Base-by-base conservation (phyloP, 2,888 invertebrate species). In the Chymomyza caudatula region DNA sequence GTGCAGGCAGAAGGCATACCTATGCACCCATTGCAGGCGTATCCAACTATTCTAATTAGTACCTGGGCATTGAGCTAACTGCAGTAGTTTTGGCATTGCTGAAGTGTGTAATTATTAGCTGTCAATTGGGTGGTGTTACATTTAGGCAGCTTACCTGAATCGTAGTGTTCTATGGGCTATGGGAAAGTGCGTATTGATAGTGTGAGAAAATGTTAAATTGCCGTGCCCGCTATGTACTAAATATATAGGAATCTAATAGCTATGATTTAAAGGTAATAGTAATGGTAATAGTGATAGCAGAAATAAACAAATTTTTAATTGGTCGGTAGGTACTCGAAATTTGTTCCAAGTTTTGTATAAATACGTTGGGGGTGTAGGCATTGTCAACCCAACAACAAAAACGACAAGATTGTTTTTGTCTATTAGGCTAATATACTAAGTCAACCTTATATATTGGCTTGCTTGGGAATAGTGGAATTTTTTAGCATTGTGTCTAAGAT, bases 31-130 rank as follows among this genome's bases (percentile, higher is more conserved):
- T 15, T 77, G 75, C 77, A 73, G 42, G 25, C 43, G 22, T 23
- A 52, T 47, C 58, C 55, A 56, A 17, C 60, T 53, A 44, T 49
- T 65, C 59, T 64, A 67, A 67, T 65, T 58, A 63, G 72, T 52
- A 49, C 60, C 49, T 74, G 13, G 25, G 25, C 55, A 29, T 2
- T 13, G 15, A 44, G 19, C 29, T 73, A 63, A 72, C 69, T 73
- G 60, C 51, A 29, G 2, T 13, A 19, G 43, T 56, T 60, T 15
- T 56, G 17, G n/a, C 58, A 55, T 65, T 63, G 56, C 61, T 63
- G 56, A 58, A 70, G 65, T 71, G 64, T 65, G 56, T 82, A 85
- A 85, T 86, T 86, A 82, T 86, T 85, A 63, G 79, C 85, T 82
- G 85, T 82, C 85, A 86, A 85, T 67, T 85, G 85, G 74, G 78